Base-by-base conservation (phyloP, 2,888 invertebrate genomes). In the Melolontha melolontha region DNA sequence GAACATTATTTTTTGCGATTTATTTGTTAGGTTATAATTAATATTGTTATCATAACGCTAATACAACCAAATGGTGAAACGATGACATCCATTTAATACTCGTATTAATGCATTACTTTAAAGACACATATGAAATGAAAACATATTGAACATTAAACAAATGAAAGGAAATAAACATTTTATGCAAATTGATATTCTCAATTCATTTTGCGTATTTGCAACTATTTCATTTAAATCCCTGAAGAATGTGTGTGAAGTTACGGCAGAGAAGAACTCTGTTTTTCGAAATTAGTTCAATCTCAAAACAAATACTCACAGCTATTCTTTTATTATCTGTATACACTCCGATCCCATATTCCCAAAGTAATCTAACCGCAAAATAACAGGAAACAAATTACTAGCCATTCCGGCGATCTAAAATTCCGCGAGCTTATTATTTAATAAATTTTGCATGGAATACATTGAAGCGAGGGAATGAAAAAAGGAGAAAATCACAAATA, bases 311-410 rank as follows among this genome's bases (percentile, higher is more conserved):
- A 29, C 17, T 55, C 51, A 22, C n/a, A 1, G 57, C 57, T 17
- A 57, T 57, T 29, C 57, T 44, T 57, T 57, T 57, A 57, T 57
- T 57, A 44, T 41, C 27, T 14, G 42, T 10, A 22, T 8, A 8
- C 12, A 27, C 57, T n/a, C 34, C 40, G 40, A 57, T 57, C 57
- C 57, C 57, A 57, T 57, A 57, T 57, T 57, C 57, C 57, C 57
- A 57, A 27, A 57, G 57, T 57, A 57, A 57, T 57, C 57, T 44
- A 17, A 57, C 57, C 57, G 57, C 57, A 44, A 42, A 57, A 57
- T 42, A 57, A 57, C 57, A 29, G 57, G 57, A 57, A 57, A 29
- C 44, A 29, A 44, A 57, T 57, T 41, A 44, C 57, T 22, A 17
- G 27, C 27, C 39, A 16, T 8, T 27, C 11, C 14, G 39, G 16